Conservation (phyloP, 2,113 vertebrate species). For the Tenrec ecaudatus region DNA sequence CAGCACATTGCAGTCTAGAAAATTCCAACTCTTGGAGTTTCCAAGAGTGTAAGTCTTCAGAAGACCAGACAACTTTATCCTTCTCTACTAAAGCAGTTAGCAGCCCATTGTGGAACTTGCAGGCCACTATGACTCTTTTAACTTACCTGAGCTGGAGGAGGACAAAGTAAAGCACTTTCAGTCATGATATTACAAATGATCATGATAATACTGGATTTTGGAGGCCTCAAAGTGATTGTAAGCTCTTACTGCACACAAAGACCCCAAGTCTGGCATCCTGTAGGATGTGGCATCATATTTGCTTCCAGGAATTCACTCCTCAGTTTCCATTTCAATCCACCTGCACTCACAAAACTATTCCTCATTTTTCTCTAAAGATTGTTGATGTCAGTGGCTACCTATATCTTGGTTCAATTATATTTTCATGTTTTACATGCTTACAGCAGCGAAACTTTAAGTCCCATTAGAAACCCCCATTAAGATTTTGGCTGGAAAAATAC, state of each 20-base stretch:
- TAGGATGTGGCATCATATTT: neutral
- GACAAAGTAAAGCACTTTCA: neutral
- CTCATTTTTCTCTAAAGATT: conserved; percentile 30
- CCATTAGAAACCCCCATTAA: neutral
- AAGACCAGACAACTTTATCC: no score
- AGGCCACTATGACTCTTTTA: no score
- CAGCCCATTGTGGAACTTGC: no score
- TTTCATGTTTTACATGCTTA: neutral
- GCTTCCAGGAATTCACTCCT: no score
- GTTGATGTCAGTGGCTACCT: conserved; percentile 37
- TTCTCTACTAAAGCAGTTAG: no score
- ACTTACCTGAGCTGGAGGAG: neutral
- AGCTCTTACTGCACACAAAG: conserved; percentile 41
- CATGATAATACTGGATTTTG: neutral
- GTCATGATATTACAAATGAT: rapidly evolving
- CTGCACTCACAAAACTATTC: conserved; percentile 15
- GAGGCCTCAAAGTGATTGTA: conserved; percentile 68
- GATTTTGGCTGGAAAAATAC: neutral
- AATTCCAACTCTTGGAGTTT: no score
- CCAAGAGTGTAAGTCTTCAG: no score
- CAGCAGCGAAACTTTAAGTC: neutral
- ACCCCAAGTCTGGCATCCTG: neutral
- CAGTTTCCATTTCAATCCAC: conserved; percentile 68
- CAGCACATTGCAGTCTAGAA: no score
- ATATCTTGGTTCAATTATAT: neutral